These are phyloP conservation scores for Hyalella azteca DNA, from an alignment of 2,888 invertebrate genomes.

Conservation along the genomic window DNA sequence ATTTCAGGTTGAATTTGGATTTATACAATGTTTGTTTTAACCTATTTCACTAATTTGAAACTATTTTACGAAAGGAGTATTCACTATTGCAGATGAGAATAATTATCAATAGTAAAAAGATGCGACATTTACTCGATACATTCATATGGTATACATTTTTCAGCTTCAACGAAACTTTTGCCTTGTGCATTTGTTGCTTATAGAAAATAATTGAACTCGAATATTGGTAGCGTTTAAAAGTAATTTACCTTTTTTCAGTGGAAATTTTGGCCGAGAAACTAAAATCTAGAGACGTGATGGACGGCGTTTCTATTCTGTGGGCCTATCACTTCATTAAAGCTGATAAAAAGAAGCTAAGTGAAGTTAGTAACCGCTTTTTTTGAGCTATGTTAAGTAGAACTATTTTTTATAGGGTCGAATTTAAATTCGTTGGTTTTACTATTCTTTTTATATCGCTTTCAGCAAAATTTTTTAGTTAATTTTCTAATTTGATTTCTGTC, in stretches of 20 bases:
- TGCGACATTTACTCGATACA: background rate
- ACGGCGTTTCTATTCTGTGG: background rate
- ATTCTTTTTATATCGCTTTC: too few species aligned
- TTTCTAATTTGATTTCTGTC: too few species aligned
- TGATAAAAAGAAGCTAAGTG: background rate
- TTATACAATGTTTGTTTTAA: background rate
- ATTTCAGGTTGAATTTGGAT: background rate
- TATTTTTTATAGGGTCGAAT: too few species aligned
- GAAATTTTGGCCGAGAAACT: background rate
- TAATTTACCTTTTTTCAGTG: background rate
- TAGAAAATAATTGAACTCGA: background rate
- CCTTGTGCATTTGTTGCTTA: background rate
- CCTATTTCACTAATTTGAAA: background rate
- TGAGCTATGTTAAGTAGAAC: too few species aligned
- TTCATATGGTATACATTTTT: background rate
- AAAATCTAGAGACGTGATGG: background rate
- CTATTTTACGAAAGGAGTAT: background rate
- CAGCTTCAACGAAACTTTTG: background rate
- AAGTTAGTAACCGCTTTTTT: too few species aligned
- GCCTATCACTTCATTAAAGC: background rate
- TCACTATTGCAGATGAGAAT: background rate
- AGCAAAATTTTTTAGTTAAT: too few species aligned
- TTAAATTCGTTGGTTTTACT: too few species aligned
- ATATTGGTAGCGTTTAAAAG: background rate
- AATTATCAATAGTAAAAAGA: background rate